Evolutionary conservation across 1,140 invertebrate genomes (phyloP), one percentile per base, ranked within the genome.

Genomic region (Lasaia peninsularis): DNA sequence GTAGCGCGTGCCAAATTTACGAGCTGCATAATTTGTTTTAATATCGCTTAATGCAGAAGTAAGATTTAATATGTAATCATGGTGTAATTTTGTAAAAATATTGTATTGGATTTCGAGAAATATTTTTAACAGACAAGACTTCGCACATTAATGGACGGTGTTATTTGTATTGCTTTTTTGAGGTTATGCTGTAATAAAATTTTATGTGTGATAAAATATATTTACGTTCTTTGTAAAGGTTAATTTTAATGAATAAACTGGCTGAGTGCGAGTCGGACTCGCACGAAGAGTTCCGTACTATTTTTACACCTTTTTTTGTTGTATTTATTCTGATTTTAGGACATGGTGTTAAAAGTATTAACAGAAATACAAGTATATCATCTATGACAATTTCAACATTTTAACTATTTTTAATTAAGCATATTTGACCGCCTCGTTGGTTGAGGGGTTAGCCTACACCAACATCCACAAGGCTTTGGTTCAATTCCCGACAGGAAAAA

Each of bases 1-100:
- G 37, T 10, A 40, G 40, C 40, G 40, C 40, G 40, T 44, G 40
- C 40, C 16, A 9, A 16, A 44, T 44, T 44, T 18, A 44, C 18
- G 40, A 18, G 20, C 16, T 44, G 40, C 18, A 44, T 44, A 44
- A 44, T 20, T 44, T 44, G 40, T 44, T 11, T 44, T 44, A 20
- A 44, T 20, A 44, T 44, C 14, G 10, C 9, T 44, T 44, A 44
- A 44, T 20, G 10, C 37, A 2, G 9, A 2, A 16, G 35, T 9
- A 8, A 40, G 40, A 44, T 9, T 16, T 10, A 11, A 44, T 20
- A 1, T 20, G 16, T 44, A 18, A 44, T 44, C 40, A 18, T 10
- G 4, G 14, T 44, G 14, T 44, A 16, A 44, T 11, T 44, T 44
- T 20, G 14, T 10, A 44, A 44, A 44, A 18, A 2, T 44, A 18